A percentile compares a stretch with the other conserved stretches of the same genome.
phyloP scores from a whole-genome alignment of 1,140 invertebrate genomes.

The Drosophila neocordata region DNA sequence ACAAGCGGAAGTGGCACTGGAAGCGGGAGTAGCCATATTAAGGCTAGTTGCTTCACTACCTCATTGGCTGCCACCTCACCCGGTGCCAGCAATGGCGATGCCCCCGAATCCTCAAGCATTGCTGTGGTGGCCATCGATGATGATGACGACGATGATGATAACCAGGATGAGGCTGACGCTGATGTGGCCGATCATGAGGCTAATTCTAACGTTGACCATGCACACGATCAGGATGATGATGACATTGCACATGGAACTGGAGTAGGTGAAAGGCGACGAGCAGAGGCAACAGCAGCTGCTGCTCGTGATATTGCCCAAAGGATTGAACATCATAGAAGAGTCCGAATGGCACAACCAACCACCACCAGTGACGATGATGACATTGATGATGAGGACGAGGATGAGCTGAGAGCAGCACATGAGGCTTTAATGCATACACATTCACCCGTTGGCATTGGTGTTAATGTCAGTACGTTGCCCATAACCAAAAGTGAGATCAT shows the following conservation, averaged over 20 bases:
- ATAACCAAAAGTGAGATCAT: slow-evolving; percentile 63
- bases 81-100: slow-evolving; percentile 51
- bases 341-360: slow-evolving; percentile 33
- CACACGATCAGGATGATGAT: slow-evolving; percentile 30
- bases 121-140: slow-evolving; percentile 48
- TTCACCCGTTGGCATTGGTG: slow-evolving; percentile 16
- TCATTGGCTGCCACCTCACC: slow-evolving; percentile 12
- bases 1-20: slow-evolving; percentile 16
- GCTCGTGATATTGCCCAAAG: slow-evolving; percentile 59
- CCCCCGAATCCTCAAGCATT: slow-evolving; percentile 16
- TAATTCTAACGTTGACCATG: slow-evolving; percentile 35
- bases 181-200: slow-evolving; percentile 41
- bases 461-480: slow-evolving; percentile 29
- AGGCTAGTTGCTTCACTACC: slow-evolving; percentile 36
- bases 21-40: slow-evolving; percentile 42
- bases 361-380: slow-evolving; percentile 37
- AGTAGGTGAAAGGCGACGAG: slow-evolving; percentile 14
- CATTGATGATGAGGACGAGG: slow-evolving; percentile 25
- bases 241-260: slow-evolving; percentile 41
- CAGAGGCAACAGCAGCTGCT: slow-evolving; percentile 29
- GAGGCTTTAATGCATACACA: slow-evolving; percentile 38
- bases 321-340: slow-evolving; percentile 44
- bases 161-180: slow-evolving; percentile 14
- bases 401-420: slow-evolving; percentile 31
- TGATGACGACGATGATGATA: slow-evolving; percentile 53